Evolutionary conservation across 2,888 invertebrate species (phyloP).

Genomic region (Cheilosia scutellata): DNA sequence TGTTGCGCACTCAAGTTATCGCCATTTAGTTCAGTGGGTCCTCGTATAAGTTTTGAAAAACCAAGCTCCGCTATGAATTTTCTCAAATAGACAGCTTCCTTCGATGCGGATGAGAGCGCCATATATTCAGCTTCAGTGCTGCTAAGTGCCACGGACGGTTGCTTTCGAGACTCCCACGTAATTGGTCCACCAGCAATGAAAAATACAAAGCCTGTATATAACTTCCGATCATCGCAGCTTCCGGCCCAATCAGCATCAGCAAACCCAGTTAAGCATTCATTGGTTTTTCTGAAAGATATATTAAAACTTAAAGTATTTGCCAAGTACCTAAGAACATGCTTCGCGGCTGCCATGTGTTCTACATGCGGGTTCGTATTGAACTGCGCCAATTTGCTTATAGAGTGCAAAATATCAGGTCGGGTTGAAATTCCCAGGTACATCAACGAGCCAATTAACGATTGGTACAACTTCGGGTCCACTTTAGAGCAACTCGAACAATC

Average conservation of each 20-base stretch:
- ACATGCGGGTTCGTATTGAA: conserved; percentile 31
- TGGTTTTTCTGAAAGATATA: conserved; percentile 5
- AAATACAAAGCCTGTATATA: conserved; percentile 62
- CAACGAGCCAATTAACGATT: neutral
- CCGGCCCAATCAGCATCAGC: conserved; percentile 72
- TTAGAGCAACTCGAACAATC: neutral
- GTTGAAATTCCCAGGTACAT: conserved; percentile 16
- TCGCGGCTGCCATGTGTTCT: neutral
- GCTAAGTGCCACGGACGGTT: conserved; percentile 40
- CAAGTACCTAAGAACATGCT: too few relatives aligned
- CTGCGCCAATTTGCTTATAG: conserved; percentile 38
- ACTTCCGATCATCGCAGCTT: conserved; percentile 49
- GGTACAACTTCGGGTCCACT: neutral
- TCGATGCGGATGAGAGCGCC: conserved; percentile 44
- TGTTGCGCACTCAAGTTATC: conserved; percentile 30
- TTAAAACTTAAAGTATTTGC: neutral
- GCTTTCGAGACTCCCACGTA: conserved; percentile 55
- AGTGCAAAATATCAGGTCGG: conserved; percentile 53
- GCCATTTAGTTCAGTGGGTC: conserved; percentile 12
- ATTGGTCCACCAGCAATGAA: conserved; percentile 39
- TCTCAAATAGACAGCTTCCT: conserved; percentile 58
- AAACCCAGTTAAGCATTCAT: conserved; percentile 15
- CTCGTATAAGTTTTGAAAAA: neutral
- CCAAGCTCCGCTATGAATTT: conserved; percentile 8
- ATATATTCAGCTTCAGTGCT: conserved; percentile 62